A percentile compares a stretch with the other conserved stretches of the same genome.
phyloP scores from a whole-genome alignment of 2,113 vertebrate genomes.

The Scomber scombrus region DNA sequence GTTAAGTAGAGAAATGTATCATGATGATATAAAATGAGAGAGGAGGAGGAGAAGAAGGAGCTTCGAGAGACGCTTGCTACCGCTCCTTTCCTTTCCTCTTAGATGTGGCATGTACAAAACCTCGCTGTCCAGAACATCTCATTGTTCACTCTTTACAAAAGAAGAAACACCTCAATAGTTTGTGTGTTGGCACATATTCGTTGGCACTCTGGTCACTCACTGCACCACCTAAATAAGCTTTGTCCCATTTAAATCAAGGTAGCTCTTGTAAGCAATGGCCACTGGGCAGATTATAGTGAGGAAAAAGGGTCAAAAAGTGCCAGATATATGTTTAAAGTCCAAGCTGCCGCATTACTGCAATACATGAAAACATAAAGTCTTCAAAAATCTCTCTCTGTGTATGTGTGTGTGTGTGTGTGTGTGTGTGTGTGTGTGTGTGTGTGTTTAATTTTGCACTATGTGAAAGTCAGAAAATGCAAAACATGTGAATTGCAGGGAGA shows the following conservation, averaged over 20 bases:
- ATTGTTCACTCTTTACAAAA: constrained; percentile 50
- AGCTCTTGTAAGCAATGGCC: constrained; percentile 58
- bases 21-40: constrained; percentile 46
- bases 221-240: constrained; percentile 36
- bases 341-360: constrained; percentile 72
- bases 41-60: constrained; percentile 53
- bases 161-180: constrained; percentile 31
- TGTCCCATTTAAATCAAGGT: constrained; percentile 55
- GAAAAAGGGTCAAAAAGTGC: constrained; percentile 59
- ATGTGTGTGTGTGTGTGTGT: constrained; percentile 23
- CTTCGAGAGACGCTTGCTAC: constrained; percentile 68
- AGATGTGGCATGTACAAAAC: constrained; percentile 47
- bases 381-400: constrained; percentile 28
- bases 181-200: constrained; percentile 61
- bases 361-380: constrained; percentile 49
- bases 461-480: constrained; percentile 36
- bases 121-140: constrained; percentile 20
- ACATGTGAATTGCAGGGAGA: constrained; percentile 25
- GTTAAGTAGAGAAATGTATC: constrained; percentile 40
- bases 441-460: constrained; percentile 22
- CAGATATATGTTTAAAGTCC: constrained; percentile 48
- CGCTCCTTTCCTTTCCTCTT: constrained; percentile 40
- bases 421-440: constrained; percentile 23
- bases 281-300: constrained; percentile 28
- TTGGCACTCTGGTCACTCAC: constrained; percentile 63